Evolutionary conservation across 2,797 vertebrate species (phyloP).

Genomic region (Leucoraja ocellata): DNA sequence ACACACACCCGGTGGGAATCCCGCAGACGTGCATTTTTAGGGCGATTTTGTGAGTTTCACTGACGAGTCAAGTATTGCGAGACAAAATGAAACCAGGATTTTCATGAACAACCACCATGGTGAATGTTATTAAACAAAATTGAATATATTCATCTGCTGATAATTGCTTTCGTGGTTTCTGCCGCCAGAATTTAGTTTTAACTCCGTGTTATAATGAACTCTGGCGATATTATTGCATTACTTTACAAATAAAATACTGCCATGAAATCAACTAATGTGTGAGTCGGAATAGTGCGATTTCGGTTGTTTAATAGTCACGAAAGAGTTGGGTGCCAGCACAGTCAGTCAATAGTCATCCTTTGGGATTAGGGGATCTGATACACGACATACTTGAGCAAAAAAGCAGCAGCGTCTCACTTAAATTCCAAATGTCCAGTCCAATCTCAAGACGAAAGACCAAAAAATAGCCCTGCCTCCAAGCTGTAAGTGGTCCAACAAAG

Average conservation of each 20-base stretch:
- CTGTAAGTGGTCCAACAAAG: not conserved
- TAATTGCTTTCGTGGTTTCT: not conserved
- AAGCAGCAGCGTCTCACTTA: not conserved
- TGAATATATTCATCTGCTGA: not conserved
- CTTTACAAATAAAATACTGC: not conserved
- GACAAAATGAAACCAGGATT: not conserved
- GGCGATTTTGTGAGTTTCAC: not conserved
- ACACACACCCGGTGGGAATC: not conserved
- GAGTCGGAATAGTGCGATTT: not conserved
- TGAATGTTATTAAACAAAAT: not conserved
- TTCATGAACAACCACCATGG: not conserved
- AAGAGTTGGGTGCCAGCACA: not conserved
- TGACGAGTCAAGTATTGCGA: not conserved
- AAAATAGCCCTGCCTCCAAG: not conserved
- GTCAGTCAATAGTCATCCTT: not conserved
- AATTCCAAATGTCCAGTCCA: not conserved
- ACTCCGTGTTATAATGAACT: slow-evolving; percentile 6
- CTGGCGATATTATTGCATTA: not conserved
- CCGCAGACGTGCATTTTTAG: not conserved
- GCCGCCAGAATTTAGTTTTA: not conserved
- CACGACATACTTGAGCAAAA: not conserved
- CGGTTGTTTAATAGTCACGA: not conserved
- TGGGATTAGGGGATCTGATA: not conserved
- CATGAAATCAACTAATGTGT: not conserved
- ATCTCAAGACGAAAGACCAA: not conserved